Evolutionary conservation across 2,113 vertebrate genomes (phyloP).

Genomic region (Platichthys stellatus): DNA sequence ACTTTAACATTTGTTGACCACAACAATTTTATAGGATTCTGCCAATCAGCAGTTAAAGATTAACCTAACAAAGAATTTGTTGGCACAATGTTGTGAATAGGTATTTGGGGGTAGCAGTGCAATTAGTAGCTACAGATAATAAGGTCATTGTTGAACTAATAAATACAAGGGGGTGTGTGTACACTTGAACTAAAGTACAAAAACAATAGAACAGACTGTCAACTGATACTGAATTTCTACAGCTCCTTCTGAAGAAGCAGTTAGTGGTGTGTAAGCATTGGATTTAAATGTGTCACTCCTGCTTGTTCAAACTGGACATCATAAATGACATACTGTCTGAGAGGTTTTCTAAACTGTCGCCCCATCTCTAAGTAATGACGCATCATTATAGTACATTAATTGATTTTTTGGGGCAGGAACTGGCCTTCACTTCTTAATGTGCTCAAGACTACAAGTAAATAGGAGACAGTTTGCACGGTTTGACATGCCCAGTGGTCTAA

Average conservation of each 20-base stretch:
- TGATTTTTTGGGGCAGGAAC: conserved; percentile 20
- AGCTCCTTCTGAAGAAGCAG: not conserved
- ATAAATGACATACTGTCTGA: not conserved
- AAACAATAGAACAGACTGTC: not conserved
- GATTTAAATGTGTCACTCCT: not conserved
- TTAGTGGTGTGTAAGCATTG: not conserved
- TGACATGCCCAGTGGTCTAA: conserved; percentile 36
- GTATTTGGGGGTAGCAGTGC: conserved; percentile 25
- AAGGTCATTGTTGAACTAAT: not conserved
- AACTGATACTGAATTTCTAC: not conserved
- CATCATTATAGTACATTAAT: not conserved
- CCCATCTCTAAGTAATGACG: not conserved
- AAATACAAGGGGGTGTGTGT: not conserved
- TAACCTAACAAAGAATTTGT: conserved; percentile 60
- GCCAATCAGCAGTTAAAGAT: conserved; percentile 57
- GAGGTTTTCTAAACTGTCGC: not conserved
- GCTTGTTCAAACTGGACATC: not conserved
- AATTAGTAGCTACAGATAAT: conserved; percentile 12
- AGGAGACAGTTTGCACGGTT: conserved; percentile 1
- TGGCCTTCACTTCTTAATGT: conserved; percentile 2
- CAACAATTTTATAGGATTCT: conserved; percentile 37
- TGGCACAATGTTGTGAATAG: conserved; percentile 16
- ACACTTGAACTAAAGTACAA: not conserved
- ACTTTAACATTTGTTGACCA: conserved; percentile 17
- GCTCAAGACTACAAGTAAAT: conserved; percentile 27